Base-by-base conservation (phyloP, 1,140 invertebrate genomes). In the Caenorhabditis brenneri region DNA sequence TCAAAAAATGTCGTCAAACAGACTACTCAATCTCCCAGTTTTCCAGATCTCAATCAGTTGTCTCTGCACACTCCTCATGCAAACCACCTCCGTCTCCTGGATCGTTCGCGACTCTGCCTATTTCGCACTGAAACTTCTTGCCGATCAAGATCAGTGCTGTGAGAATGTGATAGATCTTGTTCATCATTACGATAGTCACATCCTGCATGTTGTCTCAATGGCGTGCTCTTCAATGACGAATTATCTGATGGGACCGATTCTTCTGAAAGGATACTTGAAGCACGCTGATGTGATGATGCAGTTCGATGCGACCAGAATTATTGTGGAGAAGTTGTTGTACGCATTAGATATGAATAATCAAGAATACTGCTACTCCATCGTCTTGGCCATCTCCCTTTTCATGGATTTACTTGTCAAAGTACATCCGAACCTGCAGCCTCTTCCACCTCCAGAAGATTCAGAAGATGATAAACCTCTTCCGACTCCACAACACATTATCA, bases 291-390 rank as follows among this genome's bases (percentile, higher is more conserved):
- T 74, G 2, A 2, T n/a, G 7, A 24, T 42, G 24, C 65, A 74
- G 3, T 74, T 74, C 24, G 36, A 74, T 74, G 36, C 24, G 4
- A 3, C 42, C n/a, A n/a, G n/a, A 74, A 36, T 74, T 6, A 74
- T 74, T 74, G 36, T 74, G 19, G 65, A 74, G 36, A 74, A 74
- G 24, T 42, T 74, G 65, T n/a, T 74, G 2, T 74, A 42, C 24
- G 65, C 65, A n/a, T 74, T 74, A 29, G 65, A 74, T 74, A n/a
- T 1, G 2, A 74, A 74, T 42, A 5, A 74, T 42, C 65, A 74
- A 24, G 22, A 24, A 74, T 74, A 74, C 65, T 3, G 15, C 24
- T 74, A 74, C 36, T 1, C 36, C 1, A 4, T 74, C 9, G 36
- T 74, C n/a, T n/a, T 7, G 24, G 29, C 65, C 3, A 24, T 74